phyloP scores from a whole-genome alignment of 2,888 invertebrate species.

The Microlaimidae sp. region DNA sequence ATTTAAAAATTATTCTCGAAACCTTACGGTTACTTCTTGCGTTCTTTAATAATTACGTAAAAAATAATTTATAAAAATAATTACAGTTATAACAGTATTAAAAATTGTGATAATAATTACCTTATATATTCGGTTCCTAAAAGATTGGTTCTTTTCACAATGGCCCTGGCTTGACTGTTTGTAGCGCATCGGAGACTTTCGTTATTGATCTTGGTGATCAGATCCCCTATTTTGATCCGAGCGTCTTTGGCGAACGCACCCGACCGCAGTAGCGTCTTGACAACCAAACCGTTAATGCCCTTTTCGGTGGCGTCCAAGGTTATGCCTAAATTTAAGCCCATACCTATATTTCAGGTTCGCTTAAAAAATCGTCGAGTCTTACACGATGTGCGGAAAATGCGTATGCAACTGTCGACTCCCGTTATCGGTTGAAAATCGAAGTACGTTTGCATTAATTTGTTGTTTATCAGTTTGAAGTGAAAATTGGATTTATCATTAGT shows the following conservation, averaged over 20 bases:
- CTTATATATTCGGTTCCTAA: conserved; percentile 38
- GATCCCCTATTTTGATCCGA: conserved; percentile 46
- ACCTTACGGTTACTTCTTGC: neutral
- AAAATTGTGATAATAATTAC: too few species aligned
- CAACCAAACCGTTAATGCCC: conserved; percentile 46
- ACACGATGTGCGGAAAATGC: too few species aligned
- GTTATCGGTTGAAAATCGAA: too few species aligned
- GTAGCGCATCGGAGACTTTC: conserved; percentile 46
- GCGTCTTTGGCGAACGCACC: conserved; percentile 47
- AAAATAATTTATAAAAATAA: conserved; percentile 7
- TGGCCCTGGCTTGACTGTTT: conserved; percentile 46
- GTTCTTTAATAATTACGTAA: conserved; percentile 3
- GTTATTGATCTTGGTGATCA: conserved; percentile 46
- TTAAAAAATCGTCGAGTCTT: too few species aligned
- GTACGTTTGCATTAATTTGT: too few species aligned
- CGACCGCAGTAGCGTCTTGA: conserved; percentile 41
- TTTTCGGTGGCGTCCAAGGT: conserved; percentile 46
- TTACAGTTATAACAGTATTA: conserved; percentile 14
- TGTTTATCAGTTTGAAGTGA: too few species aligned
- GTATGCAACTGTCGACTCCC: too few species aligned
- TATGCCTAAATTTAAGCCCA: conserved; percentile 46
- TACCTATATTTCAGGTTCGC: too few species aligned
- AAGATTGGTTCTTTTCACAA: conserved; percentile 45
- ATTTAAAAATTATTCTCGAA: too few species aligned
- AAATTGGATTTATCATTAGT: too few species aligned